Conservation (phyloP, 2,888 invertebrate genomes). For the Mesorhabditis belari region DNA sequence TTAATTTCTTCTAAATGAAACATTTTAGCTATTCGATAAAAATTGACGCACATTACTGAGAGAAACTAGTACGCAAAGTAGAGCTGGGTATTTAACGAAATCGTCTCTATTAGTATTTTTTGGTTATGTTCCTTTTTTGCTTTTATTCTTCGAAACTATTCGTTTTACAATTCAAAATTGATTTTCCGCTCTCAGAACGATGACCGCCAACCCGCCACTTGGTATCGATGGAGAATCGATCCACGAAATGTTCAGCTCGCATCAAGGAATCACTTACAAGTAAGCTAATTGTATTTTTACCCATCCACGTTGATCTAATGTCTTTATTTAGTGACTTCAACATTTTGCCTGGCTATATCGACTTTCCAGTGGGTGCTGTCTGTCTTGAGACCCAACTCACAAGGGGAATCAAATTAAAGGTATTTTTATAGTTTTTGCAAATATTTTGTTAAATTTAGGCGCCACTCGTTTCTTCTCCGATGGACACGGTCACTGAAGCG, state of each 20-base stretch:
- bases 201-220: background rate
- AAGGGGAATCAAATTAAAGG: constrained; percentile 20
- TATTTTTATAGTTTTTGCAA: background rate
- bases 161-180: no score
- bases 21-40: no score
- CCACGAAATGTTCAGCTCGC: constrained; percentile 39
- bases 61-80: no score
- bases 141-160: no score
- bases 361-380: constrained; percentile 86
- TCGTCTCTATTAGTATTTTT: no score
- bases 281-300: constrained; percentile 4
- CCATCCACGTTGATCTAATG: no score
- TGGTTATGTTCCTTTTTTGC: no score
- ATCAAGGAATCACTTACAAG: constrained; percentile 48
- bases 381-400: constrained; percentile 84
- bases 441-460: constrained; percentile 60
- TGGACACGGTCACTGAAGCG: constrained; percentile 98
- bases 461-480: constrained; percentile 92
- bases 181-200: no score
- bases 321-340: constrained; percentile 74
- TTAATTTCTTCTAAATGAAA: no score
- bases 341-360: constrained; percentile 88
- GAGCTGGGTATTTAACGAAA: no score
- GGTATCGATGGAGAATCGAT: constrained; percentile 41
- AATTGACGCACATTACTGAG: no score